These are phyloP conservation scores for Musca domestica DNA, from an alignment of 1,140 invertebrate genomes.

Conservation along the genomic window DNA sequence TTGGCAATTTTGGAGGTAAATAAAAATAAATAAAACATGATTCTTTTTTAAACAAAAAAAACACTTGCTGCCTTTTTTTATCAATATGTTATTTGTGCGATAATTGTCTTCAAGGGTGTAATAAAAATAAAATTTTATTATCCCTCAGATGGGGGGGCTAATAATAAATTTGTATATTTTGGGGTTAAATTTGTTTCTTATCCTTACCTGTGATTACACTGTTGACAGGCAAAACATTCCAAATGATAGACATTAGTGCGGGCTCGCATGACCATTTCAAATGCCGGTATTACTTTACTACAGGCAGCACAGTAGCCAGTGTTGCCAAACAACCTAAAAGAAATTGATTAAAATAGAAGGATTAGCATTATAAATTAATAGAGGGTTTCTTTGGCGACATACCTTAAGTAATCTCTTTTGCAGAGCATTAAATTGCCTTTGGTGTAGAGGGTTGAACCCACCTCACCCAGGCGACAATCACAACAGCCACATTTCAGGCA, in stretches of 20 bases:
- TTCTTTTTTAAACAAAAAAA: background rate
- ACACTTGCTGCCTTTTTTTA: background rate
- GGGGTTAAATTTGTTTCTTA: background rate
- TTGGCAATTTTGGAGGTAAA: background rate
- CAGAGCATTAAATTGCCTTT: conserved; percentile 97
- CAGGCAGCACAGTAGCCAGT: conserved; percentile 93
- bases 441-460: conserved; percentile 94
- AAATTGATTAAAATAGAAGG: background rate
- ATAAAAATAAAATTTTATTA: conserved; percentile 2
- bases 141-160: no score
- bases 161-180: no score
- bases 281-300: conserved; percentile 95
- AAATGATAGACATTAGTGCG: conserved; percentile 95
- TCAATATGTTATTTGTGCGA: background rate
- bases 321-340: conserved; percentile 73
- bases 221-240: conserved; percentile 97
- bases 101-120: background rate
- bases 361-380: background rate
- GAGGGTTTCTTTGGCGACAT: conserved; percentile 29
- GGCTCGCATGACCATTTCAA: conserved; percentile 98
- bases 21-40: conserved; percentile 20
- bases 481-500: conserved; percentile 97
- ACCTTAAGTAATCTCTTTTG: conserved; percentile 96
- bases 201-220: conserved; percentile 93
- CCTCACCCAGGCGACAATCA: conserved; percentile 93